Conservation (phyloP, 2,888 invertebrate species). For the Dione juno region DNA sequence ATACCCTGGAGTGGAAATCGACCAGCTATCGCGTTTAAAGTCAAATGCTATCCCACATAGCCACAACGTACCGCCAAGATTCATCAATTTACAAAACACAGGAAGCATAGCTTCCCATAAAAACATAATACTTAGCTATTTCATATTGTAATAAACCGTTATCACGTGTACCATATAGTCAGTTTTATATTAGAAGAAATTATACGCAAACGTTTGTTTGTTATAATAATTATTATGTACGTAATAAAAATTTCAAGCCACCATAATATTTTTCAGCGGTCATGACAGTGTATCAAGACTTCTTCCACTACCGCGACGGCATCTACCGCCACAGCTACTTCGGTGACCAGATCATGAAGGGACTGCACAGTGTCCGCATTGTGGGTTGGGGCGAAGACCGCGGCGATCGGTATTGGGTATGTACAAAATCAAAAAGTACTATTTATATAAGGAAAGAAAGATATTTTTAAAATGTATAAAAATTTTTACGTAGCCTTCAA, state of each 20-base stretch:
- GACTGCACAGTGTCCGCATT: slow-evolving; percentile 95
- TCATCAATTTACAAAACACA: background rate
- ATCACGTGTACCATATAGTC: background rate
- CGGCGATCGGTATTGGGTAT: slow-evolving; percentile 93
- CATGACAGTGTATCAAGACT: slow-evolving; percentile 95
- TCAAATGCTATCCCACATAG: too few relatives aligned
- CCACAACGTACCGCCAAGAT: too few relatives aligned
- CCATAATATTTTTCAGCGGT: slow-evolving; percentile 84
- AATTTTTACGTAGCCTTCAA: too few relatives aligned
- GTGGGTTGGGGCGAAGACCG: slow-evolving; percentile 94
- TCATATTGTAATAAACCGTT: slow-evolving; percentile 1
- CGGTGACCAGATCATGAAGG: slow-evolving; percentile 83
- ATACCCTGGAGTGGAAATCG: too few relatives aligned
- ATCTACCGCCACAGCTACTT: slow-evolving; percentile 88
- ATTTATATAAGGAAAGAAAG: background rate
- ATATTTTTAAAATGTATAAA: too few relatives aligned
- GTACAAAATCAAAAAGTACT: slow-evolving; percentile 51
- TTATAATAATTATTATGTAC: too few relatives aligned
- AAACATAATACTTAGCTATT: background rate
- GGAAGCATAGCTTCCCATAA: slow-evolving; percentile 1
- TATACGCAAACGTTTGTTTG: background rate
- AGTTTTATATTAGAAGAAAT: background rate
- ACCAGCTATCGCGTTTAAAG: too few relatives aligned
- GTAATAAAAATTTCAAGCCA: too few relatives aligned
- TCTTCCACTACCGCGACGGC: slow-evolving; percentile 94